A percentile compares a stretch with the other conserved stretches of the same genome.
phyloP scores from a whole-genome alignment of 2,888 invertebrate species.

The Tetramorium bicarinatum region DNA sequence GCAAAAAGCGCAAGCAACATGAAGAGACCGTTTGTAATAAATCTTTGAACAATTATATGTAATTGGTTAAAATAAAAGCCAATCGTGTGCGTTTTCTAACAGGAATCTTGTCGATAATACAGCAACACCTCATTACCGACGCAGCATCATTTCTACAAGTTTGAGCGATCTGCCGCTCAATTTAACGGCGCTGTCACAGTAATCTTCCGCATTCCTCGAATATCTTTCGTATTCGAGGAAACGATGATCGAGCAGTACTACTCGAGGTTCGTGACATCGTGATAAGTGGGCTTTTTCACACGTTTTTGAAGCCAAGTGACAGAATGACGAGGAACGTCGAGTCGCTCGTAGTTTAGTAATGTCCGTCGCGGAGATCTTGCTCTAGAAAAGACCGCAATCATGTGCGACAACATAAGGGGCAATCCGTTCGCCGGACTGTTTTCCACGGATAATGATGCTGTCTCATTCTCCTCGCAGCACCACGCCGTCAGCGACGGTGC shows the following conservation, averaged over 20 bases:
- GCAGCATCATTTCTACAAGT: background rate
- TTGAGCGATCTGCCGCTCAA: background rate
- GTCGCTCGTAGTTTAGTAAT: slow-evolving; percentile 34
- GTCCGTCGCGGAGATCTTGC: background rate
- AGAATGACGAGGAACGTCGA: background rate
- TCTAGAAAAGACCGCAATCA: slow-evolving; percentile 63
- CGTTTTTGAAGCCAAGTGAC: background rate
- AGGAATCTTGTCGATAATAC: background rate
- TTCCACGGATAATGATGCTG: slow-evolving; percentile 79
- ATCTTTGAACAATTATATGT: too few relatives aligned
- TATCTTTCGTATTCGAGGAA: background rate
- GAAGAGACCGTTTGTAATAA: too few relatives aligned
- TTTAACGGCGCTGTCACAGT: background rate
- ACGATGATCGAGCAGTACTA: background rate
- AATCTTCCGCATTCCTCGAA: background rate
- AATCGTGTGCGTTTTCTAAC: background rate
- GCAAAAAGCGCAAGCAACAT: too few relatives aligned
- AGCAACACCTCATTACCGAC: background rate
- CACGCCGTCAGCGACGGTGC: slow-evolving; percentile 56
- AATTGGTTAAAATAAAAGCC: background rate
- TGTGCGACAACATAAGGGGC: slow-evolving; percentile 84
- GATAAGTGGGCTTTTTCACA: background rate
- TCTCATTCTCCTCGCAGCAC: slow-evolving; percentile 76
- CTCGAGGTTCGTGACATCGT: background rate
- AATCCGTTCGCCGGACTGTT: slow-evolving; percentile 86